phyloP scores from a whole-genome alignment of 2,113 vertebrate species.

The Phoxinus phoxinus region DNA sequence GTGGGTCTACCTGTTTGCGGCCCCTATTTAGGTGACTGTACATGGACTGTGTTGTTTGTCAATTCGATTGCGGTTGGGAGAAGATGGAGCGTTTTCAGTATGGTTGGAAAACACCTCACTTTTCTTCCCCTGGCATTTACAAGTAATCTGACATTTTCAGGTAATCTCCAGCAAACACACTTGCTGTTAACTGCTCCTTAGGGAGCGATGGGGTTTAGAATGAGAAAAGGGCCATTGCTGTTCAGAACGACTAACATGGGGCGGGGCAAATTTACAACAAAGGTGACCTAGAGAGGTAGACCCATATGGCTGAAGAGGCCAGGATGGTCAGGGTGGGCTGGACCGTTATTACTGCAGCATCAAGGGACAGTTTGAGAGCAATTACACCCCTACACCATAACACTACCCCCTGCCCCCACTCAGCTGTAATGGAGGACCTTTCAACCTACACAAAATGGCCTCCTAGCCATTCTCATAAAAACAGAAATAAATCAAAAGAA shows the following conservation, averaged over 20 bases:
- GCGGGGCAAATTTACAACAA: conserved; percentile 59
- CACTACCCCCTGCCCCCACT: conserved; percentile 44
- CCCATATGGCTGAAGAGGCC: conserved; percentile 7
- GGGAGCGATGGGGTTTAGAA: conserved; percentile 35
- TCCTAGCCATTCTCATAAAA: conserved; percentile 48
- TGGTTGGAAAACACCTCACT: conserved; percentile 37
- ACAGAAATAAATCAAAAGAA: conserved; percentile 56
- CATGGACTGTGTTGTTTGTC: conserved; percentile 34
- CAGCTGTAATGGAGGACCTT: conserved; percentile 56
- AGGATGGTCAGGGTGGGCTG: conserved; percentile 32
- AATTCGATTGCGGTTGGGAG: background rate
- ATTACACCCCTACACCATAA: conserved; percentile 58
- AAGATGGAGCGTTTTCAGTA: conserved; percentile 23
- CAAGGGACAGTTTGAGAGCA: conserved; percentile 55
- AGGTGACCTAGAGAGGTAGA: conserved; percentile 56
- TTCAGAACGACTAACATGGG: conserved; percentile 14
- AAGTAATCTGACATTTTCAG: conserved; percentile 54
- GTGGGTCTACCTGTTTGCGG: conserved; percentile 24
- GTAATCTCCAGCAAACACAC: conserved; percentile 47
- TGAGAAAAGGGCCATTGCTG: conserved; percentile 27
- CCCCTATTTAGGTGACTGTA: background rate
- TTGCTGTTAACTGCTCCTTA: conserved; percentile 47
- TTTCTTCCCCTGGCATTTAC: conserved; percentile 52
- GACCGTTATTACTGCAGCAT: conserved; percentile 53
- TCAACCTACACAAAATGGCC: conserved; percentile 55